phyloP scores from a whole-genome alignment of 1,140 invertebrate genomes.

The Heliconius eleuchia region DNA sequence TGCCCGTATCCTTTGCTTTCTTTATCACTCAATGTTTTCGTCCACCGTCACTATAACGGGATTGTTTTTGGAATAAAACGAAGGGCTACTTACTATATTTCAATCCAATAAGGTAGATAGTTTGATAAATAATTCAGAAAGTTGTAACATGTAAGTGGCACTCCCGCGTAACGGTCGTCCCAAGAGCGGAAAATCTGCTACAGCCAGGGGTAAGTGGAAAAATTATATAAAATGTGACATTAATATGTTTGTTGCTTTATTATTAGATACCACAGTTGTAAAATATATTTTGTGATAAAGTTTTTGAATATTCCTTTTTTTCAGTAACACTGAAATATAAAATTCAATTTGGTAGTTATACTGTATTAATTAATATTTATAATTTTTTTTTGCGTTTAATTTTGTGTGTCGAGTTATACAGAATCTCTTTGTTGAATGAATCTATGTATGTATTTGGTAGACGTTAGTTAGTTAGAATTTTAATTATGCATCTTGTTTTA shows the following conservation, averaged over 20 bases:
- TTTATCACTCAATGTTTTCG: constrained; percentile 42
- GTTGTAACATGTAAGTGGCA: constrained; percentile 77
- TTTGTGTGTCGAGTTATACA: too few species aligned
- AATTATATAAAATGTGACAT: constrained; percentile 54
- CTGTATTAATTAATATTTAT: too few species aligned
- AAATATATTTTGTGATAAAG: background rate
- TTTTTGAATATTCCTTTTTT: background rate
- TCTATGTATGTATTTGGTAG: too few species aligned
- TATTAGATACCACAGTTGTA: background rate
- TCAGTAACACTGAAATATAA: too few species aligned
- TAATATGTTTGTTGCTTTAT: constrained; percentile 52
- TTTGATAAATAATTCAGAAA: constrained; percentile 78
- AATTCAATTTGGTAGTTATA: too few species aligned
- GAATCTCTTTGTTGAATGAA: too few species aligned
- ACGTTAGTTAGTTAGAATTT: too few species aligned
- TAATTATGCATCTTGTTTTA: too few species aligned
- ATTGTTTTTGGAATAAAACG: constrained; percentile 53
- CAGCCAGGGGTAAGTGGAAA: constrained; percentile 55
- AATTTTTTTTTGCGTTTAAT: too few species aligned
- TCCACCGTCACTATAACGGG: constrained; percentile 44
- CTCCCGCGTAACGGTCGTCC: constrained; percentile 66
- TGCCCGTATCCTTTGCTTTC: constrained; percentile 29
- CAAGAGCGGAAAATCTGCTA: constrained; percentile 60
- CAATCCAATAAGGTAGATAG: constrained; percentile 77
- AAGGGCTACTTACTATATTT: constrained; percentile 58